Evolutionary conservation across 2,797 vertebrate genomes (phyloP), one percentile per base, ranked within the genome.

Genomic region (Lepus oiostolus): DNA sequence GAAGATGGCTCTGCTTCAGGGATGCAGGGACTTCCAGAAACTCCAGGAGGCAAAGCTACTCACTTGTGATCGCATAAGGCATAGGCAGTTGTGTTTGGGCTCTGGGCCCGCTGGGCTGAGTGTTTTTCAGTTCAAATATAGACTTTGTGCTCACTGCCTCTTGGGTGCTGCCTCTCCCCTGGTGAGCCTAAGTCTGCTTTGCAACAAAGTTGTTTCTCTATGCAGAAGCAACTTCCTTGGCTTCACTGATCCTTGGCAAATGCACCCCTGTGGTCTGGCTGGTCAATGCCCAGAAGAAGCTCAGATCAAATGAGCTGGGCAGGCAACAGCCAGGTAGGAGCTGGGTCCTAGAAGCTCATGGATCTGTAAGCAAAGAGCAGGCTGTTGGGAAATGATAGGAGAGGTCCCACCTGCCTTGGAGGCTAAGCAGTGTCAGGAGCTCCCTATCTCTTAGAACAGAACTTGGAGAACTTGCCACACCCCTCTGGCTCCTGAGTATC

Each of bases 81-180:
- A 42, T 30, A 84, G 90, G 93, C 94, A 89, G 95, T 95, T 95
- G 85, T 97, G 96, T 97, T 96, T 96, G 94, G 97, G 95, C 96
- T 97, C 96, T 94, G 86, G 42, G 80, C 96, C 91, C 21, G 42
- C 90, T 90, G 28, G 88, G 90, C 93, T 96, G 90, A 52, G 1
- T 94, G 83, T 50, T 96, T 96, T 94, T 88, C 88, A 80, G 94
- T 84, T 97, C 95, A 97, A 96, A 96, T 97, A 96, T 96, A 97
- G 96, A 96, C 76, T 84, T 65, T 7, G 72, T 72, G 88, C 90
- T 92, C 76, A 9, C 58, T 38, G 70, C 83, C 65, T 94, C 2
- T 60, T 86, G 89, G 88, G 52, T 7, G 71, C 90, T 62, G 70
- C 84, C 87, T 67, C 95, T 94, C 50, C 77, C 47, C 70, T 84